Evolutionary conservation across 2,888 invertebrate genomes (phyloP), one percentile per base, ranked within the genome.

Genomic region (Falcaria lacertinaria): DNA sequence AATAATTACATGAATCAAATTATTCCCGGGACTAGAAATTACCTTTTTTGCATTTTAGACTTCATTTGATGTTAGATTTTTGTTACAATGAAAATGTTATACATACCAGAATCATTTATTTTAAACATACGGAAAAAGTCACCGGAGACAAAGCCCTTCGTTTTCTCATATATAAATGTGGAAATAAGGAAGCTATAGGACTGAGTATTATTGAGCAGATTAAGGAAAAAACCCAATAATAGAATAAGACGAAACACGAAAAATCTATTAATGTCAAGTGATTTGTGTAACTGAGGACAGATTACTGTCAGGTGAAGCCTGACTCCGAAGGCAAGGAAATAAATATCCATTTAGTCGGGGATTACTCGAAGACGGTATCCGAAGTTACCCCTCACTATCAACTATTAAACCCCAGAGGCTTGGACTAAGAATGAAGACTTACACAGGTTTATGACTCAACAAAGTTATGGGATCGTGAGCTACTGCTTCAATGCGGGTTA

Each of bases 1-100:
- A 65, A 72, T 74, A 76, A 76, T 75, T 75, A 74, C 64, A 61
- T 57, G 69, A 75, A 73, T 74, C 66, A 68, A 74, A 69, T 75
- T 74, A 69, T 70, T 64, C 55, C 57, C 52, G 47, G 49, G 54
- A 59, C 51, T 52, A 47, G 54, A 11, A 28, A 28, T 28, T 28
- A 28, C 28, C 8, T 28, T 28, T 19, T 28, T 28, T 28, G 28
- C 28, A 28, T 28, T 28, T 28, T 28, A 3, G 11, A 28, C 28
- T 3, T 28, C 11, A 28, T 28, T 28, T 28, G 8, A 28, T 28
- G 28, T 28, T 11, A 28, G 28, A 28, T 28, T 28, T 28, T 25
- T 28, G 7, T 28, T 11, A 3, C 7, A 28, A 4, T 28, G 3
- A 2, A 28, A n/a, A n/a, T n/a, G n/a, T n/a, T n/a, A n/a, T n/a